Evolutionary conservation across 2,113 vertebrate species (phyloP).

Genomic region (Hemiprocne comata): DNA sequence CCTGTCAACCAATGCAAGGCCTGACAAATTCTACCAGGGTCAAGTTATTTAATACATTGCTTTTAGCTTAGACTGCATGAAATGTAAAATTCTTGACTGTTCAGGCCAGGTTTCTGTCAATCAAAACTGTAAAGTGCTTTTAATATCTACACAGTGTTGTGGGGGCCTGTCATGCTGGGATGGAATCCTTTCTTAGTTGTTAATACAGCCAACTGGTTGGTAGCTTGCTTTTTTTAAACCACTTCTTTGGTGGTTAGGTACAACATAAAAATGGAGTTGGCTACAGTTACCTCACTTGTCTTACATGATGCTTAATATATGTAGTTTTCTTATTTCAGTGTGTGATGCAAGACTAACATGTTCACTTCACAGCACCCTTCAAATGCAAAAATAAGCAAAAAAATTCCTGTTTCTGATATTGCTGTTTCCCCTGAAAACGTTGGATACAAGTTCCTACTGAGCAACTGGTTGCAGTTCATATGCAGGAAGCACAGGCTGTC

Average conservation of each 20-base stretch:
- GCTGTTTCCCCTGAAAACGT: background rate
- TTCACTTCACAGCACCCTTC: background rate
- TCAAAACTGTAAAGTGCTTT: slow-evolving; percentile 1
- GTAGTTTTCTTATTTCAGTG: background rate
- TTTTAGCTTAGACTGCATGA: background rate
- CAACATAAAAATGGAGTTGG: background rate
- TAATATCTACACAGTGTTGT: background rate
- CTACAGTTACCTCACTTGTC: background rate
- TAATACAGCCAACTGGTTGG: background rate
- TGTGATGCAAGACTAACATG: background rate
- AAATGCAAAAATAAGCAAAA: background rate
- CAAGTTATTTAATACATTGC: background rate
- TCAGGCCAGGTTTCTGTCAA: slow-evolving; percentile 25
- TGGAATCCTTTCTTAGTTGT: background rate
- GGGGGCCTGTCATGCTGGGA: background rate
- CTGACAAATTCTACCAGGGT: background rate
- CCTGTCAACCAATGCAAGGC: background rate
- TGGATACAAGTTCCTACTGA: background rate
- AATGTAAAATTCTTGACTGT: background rate
- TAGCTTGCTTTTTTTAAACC: background rate
- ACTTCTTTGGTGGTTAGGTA: background rate
- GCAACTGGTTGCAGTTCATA: background rate
- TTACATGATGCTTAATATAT: background rate
- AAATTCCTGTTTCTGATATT: background rate
- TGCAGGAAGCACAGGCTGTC: background rate